A percentile compares a stretch with the other conserved stretches of the same genome.
Conservation (phyloP, 2,113 vertebrate species). For the Balaenoptera acutorostrata region DNA sequence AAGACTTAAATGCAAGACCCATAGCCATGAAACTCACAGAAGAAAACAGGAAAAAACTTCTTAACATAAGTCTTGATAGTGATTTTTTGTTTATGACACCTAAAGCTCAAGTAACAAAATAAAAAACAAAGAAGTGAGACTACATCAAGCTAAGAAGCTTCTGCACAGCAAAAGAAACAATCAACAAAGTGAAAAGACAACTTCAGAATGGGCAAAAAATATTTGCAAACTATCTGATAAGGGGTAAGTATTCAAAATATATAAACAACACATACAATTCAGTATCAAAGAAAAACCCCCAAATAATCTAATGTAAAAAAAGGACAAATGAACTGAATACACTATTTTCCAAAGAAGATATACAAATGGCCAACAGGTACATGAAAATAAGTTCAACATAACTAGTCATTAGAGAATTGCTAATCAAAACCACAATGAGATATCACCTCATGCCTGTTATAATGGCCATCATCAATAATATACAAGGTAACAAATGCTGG, state of each 20-base stretch:
- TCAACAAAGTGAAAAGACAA: not conserved
- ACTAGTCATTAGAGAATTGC: not conserved
- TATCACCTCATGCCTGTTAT: not conserved
- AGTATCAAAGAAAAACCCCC: not conserved
- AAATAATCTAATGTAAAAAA: not conserved
- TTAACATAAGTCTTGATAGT: not conserved
- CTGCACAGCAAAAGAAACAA: not conserved
- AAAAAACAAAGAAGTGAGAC: not conserved
- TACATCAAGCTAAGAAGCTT: not conserved
- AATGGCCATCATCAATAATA: not conserved
- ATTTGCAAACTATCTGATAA: not conserved
- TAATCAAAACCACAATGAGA: not conserved
- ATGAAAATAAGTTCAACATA: not conserved
- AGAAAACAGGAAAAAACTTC: not conserved
- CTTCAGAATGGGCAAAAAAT: not conserved
- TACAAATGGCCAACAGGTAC: not conserved
- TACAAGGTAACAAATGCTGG: not conserved
- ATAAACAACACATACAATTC: not conserved
- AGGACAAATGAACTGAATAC: not conserved
- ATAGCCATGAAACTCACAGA: not conserved
- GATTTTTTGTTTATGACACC: not conserved
- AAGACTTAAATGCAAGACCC: not conserved
- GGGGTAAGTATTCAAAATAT: not conserved
- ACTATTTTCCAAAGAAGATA: not conserved
- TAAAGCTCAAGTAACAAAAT: not conserved